Percentiles rank a stretch among this genome's conserved stretches.
These are phyloP conservation scores for Lasiurus borealis DNA, from an alignment of 2,113 vertebrate species.

Conservation along the genomic window DNA sequence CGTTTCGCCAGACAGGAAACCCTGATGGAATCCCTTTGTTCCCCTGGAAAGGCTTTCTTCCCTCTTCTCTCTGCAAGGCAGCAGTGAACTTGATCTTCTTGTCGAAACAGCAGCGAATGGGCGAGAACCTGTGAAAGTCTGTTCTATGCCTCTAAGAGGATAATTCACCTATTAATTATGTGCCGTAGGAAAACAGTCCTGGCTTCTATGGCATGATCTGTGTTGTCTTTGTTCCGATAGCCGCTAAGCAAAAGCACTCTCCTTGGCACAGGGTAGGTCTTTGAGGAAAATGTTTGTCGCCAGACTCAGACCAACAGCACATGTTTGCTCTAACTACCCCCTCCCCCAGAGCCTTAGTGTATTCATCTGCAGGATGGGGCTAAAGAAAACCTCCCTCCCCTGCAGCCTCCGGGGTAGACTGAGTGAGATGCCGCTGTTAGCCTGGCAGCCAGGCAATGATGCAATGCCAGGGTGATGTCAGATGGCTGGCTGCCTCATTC, in stretches of 20 bases:
- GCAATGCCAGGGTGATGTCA: neutral
- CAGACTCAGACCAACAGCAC: neutral
- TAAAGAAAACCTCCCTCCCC: neutral
- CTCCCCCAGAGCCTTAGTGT: neutral
- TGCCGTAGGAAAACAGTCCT: neutral
- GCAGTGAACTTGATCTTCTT: neutral
- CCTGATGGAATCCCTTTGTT: neutral
- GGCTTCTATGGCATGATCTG: neutral
- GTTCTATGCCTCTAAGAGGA: neutral
- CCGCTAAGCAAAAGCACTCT: neutral
- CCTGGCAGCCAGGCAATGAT: no score
- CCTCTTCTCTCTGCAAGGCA: neutral
- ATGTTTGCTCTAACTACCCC: neutral
- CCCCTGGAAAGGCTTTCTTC: neutral
- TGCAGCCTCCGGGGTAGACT: neutral
- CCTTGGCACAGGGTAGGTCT: neutral
- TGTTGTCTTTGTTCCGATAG: neutral
- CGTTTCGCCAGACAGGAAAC: neutral
- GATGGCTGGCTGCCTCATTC: neutral
- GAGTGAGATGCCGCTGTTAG: neutral
- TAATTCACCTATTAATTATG: conserved; percentile 22
- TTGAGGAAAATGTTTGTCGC: neutral
- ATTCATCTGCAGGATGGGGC: neutral
- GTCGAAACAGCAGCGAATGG: neutral
- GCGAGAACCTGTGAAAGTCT: neutral